Conservation (phyloP, 2,888 invertebrate genomes). For the Xylocampa areola region DNA sequence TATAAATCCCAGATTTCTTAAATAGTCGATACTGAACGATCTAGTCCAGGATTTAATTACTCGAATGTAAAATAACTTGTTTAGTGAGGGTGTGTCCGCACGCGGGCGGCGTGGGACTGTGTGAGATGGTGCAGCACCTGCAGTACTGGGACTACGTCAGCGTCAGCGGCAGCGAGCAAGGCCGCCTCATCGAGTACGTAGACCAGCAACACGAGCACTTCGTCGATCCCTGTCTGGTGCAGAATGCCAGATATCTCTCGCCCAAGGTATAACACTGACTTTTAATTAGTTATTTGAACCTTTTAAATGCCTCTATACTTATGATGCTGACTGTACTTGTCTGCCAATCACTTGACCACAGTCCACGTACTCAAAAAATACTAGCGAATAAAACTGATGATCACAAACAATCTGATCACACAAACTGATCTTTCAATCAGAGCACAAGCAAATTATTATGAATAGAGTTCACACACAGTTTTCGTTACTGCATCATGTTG, state of each 20-base stretch:
- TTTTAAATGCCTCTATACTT: no score
- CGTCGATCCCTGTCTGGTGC: constrained; percentile 92
- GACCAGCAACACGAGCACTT: constrained; percentile 98
- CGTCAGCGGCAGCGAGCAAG: constrained; percentile 92
- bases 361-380: no score
- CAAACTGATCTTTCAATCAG: no score
- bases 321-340: no score
- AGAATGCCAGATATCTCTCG: constrained; percentile 93
- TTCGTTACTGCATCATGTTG: background rate
- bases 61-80: constrained; percentile 54
- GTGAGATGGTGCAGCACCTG: constrained; percentile 98
- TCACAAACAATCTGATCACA: no score
- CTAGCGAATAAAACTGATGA: no score
- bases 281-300: no score
- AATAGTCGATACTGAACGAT: no score
- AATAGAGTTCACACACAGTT: background rate
- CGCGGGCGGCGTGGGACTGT: constrained; percentile 98
- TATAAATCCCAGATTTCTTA: no score
- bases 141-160: constrained; percentile 96
- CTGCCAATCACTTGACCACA: no score
- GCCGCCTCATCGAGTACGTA: constrained; percentile 95
- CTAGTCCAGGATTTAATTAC: background rate
- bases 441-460: no score
- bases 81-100: constrained; percentile 97
- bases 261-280: constrained; percentile 92